Evolutionary conservation across 2,113 vertebrate genomes (phyloP).

Genomic region (Blennius ocellaris): DNA sequence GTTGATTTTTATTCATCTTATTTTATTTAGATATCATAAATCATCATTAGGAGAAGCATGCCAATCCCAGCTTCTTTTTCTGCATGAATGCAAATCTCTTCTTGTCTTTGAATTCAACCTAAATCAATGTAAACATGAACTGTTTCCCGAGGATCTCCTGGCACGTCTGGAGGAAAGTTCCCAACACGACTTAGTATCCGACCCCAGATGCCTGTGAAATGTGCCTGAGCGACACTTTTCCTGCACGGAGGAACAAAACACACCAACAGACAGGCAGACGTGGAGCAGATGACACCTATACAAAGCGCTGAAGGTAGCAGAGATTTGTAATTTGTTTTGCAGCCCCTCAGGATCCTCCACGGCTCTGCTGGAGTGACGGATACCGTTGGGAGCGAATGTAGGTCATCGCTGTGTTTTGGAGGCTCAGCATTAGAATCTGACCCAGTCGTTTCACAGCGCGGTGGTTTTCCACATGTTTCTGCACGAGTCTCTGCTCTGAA

Average conservation of each 20-base stretch:
- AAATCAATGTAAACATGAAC: slow-evolving; percentile 23
- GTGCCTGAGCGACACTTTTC: slow-evolving; percentile 40
- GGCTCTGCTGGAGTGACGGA: slow-evolving; percentile 38
- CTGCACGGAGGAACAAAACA: slow-evolving; percentile 21
- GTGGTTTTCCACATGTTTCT: neutral
- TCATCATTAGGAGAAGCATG: too few relatives aligned
- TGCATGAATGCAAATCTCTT: too few relatives aligned
- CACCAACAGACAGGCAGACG: slow-evolving; percentile 39
- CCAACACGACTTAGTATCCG: slow-evolving; percentile 40
- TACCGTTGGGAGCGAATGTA: slow-evolving; percentile 43
- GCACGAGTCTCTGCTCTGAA: neutral
- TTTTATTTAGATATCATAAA: too few relatives aligned
- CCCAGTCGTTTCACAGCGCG: slow-evolving; percentile 22
- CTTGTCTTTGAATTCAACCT: slow-evolving; percentile 11
- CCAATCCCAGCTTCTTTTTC: too few relatives aligned
- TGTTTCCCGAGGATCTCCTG: slow-evolving; percentile 1
- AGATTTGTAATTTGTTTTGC: slow-evolving; percentile 31
- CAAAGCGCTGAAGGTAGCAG: neutral
- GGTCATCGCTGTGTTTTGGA: slow-evolving; percentile 37
- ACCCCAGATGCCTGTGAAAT: slow-evolving; percentile 33
- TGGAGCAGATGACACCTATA: slow-evolving; percentile 13
- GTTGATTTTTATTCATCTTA: too few relatives aligned
- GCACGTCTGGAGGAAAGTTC: slow-evolving; percentile 52
- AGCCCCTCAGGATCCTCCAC: slow-evolving; percentile 13
- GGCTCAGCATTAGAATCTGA: slow-evolving; percentile 29